Base-by-base conservation (phyloP, 2,888 invertebrate genomes). In the Scaptomyza polygonia region DNA sequence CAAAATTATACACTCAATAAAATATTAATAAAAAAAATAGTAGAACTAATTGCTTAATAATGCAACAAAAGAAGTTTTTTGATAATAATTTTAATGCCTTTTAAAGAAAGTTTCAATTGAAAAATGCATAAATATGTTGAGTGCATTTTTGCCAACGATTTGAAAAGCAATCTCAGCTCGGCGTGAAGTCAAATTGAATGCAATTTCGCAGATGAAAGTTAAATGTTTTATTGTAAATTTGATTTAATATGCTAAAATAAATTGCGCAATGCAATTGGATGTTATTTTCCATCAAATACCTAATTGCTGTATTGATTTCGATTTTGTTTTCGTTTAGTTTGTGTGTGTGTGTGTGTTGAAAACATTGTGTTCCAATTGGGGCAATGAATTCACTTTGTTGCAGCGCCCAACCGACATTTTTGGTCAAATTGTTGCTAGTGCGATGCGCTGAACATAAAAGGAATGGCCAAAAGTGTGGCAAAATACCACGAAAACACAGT, bases 261-360 rank as follows among this genome's bases (percentile, higher is more conserved):
- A 36, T 36, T 45, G 16, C 3, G 16, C n/a, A 14, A 29, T 44
- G 27, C 44, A 9, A 27, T 27, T 27, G 44, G 3, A 3, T 14
- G 7, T 29, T 6, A n/a, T 7, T 14, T 14, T 16, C 5, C 4
- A 8, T 16, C 16, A 39, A 16, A 21, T 27, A 14, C 29, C 29
- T 43, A 57, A 42, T 42, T 58, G 54, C 32, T 18, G 42, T 16
- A 45, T 45, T 29, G 11, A 14, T 34, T 49, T 25, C n/a, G 14
- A 48, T 34, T 14, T 25, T 11, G 7, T 29, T 34, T 48, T 21
- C 6, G 21, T 12, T n/a, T 47, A 1, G 48, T 48, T 21, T 11
- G n/a, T n/a, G n/a, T n/a, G n/a, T n/a, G n/a, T n/a, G n/a, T n/a
- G n/a, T 9, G 21, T 7, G 47, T 9, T 48, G 48, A 9, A 48